Evolutionary conservation across 2,113 vertebrate genomes (phyloP), one percentile per base, ranked within the genome.

Genomic region (Menidia beryllina): DNA sequence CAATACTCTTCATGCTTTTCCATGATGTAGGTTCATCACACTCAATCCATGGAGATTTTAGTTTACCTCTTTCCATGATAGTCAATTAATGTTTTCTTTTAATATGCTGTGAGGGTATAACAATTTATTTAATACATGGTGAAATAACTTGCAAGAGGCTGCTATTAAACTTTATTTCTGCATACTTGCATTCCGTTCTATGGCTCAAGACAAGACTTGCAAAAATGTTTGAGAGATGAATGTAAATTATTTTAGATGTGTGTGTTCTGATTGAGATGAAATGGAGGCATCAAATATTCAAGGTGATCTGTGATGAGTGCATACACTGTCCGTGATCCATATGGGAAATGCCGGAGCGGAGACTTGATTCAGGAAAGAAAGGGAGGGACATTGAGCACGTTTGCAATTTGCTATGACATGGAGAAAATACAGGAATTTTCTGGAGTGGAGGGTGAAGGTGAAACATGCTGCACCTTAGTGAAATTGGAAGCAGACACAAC

Each of bases 281-380:
- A 87, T 72, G 47, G 59, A 74, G 27, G 55, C 81, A 92, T 91
- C 75, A 91, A 86, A 83, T 91, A 91, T 92, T 89, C 88, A 90
- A 86, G 82, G 86, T 69, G 69, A 55, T 83, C 64, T 69, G 60
- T 71, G 81, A 92, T 88, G 85, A 89, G 81, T 75, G 81, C 79
- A 84, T 85, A 85, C 69, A 67, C 62, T 3, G 15, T 57, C 81
- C 88, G 77, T 88, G 87, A 91, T 88, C 87, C 82, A 78, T 70
- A 89, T 56, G 73, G 74, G 74, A 89, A 89, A 88, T 81, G 66
- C 75, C 69, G 85, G 78, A 82, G 84, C 59, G 69, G 47, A 77
- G 77, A 51, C 68, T 74, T 82, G 81, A 89, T 87, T 75, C 85
- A 58, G 67, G 81, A 82, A 83, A 75, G 65, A 69, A 62, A 86